Evolutionary conservation across 30 jellyfish, hydroid and myxozoan species (phyloP).

Genomic region (Sanderia malayensis): DNA sequence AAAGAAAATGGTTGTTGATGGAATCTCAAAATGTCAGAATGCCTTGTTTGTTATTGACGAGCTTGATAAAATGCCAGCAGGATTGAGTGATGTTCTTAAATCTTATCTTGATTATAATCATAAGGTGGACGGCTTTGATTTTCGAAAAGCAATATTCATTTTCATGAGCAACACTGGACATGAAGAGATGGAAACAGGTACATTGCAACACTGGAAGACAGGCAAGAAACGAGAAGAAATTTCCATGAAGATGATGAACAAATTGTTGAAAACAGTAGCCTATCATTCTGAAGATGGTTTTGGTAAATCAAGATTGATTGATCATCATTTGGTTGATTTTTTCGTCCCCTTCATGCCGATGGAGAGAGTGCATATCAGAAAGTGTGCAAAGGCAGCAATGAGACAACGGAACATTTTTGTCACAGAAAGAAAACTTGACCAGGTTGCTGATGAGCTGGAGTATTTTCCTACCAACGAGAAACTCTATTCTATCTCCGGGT

Average conservation of each 20-base stretch:
- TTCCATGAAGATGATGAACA: constrained; percentile 54
- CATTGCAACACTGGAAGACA: constrained; percentile 40
- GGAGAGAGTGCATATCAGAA: constrained; percentile 73
- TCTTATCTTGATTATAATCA: constrained; percentile 72
- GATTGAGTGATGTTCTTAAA: constrained; percentile 72
- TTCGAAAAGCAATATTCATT: constrained; percentile 78
- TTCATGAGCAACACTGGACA: constrained; percentile 84
- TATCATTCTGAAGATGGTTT: constrained; percentile 61
- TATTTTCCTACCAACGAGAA: constrained; percentile 54
- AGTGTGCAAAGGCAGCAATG: constrained; percentile 72
- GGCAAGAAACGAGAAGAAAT: constrained; percentile 66
- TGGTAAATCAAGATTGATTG: constrained; percentile 28
- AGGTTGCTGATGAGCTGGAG: constrained; percentile 69
- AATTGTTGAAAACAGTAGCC: constrained; percentile 42
- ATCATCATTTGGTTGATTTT: constrained; percentile 68
- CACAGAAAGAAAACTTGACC: constrained; percentile 16
- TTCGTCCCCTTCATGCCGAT: constrained; percentile 85
- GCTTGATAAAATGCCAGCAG: constrained; percentile 93
- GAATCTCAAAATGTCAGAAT: constrained; percentile 59
- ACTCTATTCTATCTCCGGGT: constrained; percentile 72
- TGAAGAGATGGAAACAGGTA: constrained; percentile 58
- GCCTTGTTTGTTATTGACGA: constrained; percentile 91
- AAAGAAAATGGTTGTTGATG: constrained; percentile 23
- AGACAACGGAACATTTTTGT: constrained; percentile 2
- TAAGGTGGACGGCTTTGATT: constrained; percentile 80